Evolutionary conservation across 2,888 invertebrate genomes (phyloP), one percentile per base, ranked within the genome.

Genomic region (Gymnocheta viridis): DNA sequence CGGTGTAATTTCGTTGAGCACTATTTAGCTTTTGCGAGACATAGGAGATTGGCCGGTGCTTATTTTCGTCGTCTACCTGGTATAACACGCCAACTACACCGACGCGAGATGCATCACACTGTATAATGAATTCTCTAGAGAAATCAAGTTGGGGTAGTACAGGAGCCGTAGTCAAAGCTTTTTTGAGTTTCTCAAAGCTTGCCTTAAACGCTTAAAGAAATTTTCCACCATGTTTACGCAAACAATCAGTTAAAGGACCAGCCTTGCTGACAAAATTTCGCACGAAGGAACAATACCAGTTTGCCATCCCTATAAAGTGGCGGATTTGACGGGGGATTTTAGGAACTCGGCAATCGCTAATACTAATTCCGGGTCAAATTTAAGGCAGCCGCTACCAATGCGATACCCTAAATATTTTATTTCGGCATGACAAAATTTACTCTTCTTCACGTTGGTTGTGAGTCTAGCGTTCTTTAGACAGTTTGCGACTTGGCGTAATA

Each of bases 391-490:
- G n/a, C 27, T 58, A 12, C 54, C 54, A 27, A 27, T 54, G 38
- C 22, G 14, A 24, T 27, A 60, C 6, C 27, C 38, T 35, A 60
- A 38, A 22, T 58, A 58, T 58, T 58, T 58, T 19, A 58, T 58
- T 35, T 58, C 58, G 10, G 19, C 17, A 1, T 35, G 35, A 9
- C 41, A 62, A 41, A 62, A 62, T 62, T 62, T 41, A 7, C 14
- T 24, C n/a, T 62, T 58, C 19, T 9, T 2, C 32, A 35, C 35
- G 19, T 58, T 58, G 0, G 35, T 58, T 17, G 58, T 38, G 12
- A 62, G 41, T 7, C n/a, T n/a, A 1, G 62, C 62, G 6, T 41
- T 3, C n/a, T 7, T 24, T 24, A 62, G 27, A 41, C 62, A 62
- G 22, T 24, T 41, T 1, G 62, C 62, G 7, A 62, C 62, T 17